Conservation (phyloP, 2,797 vertebrate genomes). For the Muraenolepis orangiensis region DNA sequence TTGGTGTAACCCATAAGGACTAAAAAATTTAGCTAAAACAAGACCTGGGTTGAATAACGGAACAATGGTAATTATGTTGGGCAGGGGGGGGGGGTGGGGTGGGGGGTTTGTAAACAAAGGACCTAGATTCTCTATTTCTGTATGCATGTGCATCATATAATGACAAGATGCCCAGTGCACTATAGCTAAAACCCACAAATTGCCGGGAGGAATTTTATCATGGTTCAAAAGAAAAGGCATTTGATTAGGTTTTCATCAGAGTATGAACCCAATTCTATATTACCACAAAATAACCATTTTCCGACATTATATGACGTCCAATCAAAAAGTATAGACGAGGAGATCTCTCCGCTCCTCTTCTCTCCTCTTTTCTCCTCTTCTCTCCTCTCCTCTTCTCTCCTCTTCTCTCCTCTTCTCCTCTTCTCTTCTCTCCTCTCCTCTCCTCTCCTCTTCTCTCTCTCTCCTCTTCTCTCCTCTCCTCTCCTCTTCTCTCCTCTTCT, state of each 20-base stretch:
- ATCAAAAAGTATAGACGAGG: not conserved
- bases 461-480: too few species aligned
- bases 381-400: too few species aligned
- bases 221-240: constrained; percentile 1
- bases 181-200: not conserved
- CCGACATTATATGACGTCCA: not conserved
- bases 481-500: too few species aligned
- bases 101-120: not conserved
- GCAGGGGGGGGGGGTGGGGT: too few species aligned
- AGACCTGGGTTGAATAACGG: not conserved
- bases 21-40: constrained; percentile 25
- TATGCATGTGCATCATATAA: not conserved
- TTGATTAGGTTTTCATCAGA: constrained; percentile 6
- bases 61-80: not conserved
- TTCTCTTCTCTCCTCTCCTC: not conserved
- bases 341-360: not conserved
- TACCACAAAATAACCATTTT: too few species aligned
- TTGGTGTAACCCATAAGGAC: constrained; percentile 40
- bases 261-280: not conserved
- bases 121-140: not conserved
- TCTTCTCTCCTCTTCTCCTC: too few species aligned
- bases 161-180: not conserved
- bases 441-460: not conserved
- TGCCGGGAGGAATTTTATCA: constrained; percentile 11
- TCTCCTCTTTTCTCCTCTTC: too few species aligned